Percentiles rank a stretch among this genome's conserved stretches.
Conservation (phyloP, 2,888 invertebrate species). For the Seira ritae region DNA sequence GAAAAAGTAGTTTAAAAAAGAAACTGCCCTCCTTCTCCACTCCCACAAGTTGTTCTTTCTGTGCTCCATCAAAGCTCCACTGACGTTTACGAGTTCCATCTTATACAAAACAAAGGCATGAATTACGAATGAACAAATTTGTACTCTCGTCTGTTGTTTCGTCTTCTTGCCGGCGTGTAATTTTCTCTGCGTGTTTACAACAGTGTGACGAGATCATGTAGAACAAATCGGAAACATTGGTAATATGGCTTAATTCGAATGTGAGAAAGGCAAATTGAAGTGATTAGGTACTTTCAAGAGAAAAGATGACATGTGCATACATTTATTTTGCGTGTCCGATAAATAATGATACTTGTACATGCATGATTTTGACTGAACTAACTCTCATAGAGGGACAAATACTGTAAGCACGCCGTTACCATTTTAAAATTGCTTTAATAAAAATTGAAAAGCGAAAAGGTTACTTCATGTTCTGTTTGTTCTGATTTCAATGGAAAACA, state of each 20-base stretch:
- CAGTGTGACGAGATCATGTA: not conserved
- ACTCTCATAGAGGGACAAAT: not conserved
- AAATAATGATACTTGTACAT: no score
- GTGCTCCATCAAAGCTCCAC: no score
- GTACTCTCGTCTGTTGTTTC: not conserved
- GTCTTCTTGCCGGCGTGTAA: not conserved
- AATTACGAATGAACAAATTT: not conserved
- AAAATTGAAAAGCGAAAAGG: no score
- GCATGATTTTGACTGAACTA: no score
- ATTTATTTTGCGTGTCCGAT: no score
- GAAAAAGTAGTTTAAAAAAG: no score
- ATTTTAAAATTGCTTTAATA: no score
- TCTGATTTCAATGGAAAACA: not conserved
- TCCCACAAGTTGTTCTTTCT: no score
- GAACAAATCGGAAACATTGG: conserved; percentile 12
- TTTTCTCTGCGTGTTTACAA: not conserved
- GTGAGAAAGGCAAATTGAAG: not conserved
- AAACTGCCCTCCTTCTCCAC: no score
- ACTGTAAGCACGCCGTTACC: not conserved
- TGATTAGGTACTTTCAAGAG: not conserved
- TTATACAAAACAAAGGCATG: not conserved
- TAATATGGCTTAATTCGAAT: not conserved
- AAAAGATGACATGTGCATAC: not conserved
- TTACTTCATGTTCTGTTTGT: no score
- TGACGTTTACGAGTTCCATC: not conserved